These are phyloP conservation scores for Cephus pygmeus DNA, from an alignment of 2,888 invertebrate species.

Conservation along the genomic window DNA sequence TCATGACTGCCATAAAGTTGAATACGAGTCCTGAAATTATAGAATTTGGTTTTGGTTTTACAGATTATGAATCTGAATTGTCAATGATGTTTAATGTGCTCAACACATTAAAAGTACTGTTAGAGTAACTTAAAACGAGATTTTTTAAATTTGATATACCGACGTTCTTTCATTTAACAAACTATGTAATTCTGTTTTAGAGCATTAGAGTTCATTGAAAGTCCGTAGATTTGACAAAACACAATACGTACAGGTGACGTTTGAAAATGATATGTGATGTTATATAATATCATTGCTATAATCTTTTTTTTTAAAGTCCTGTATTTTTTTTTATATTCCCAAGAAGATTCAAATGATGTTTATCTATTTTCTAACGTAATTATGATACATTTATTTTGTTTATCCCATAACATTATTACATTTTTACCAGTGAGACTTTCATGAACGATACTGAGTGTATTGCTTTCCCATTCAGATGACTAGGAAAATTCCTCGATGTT, in stretches of 20 bases:
- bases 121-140: background rate
- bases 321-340: background rate
- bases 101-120: slow-evolving; percentile 21
- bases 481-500: background rate
- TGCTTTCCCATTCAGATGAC: background rate
- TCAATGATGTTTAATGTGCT: slow-evolving; percentile 27
- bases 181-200: background rate
- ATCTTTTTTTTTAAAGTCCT: background rate
- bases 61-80: slow-evolving; percentile 25
- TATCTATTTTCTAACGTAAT: background rate
- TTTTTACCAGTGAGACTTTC: background rate
- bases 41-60: slow-evolving; percentile 35
- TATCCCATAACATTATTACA: background rate
- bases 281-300: background rate
- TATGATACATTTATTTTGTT: background rate
- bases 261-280: background rate
- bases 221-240: background rate
- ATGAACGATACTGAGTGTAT: background rate
- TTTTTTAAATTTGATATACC: background rate
- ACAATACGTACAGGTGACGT: background rate
- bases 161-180: background rate
- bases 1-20: slow-evolving; percentile 31
- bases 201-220: too few relatives aligned
- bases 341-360: background rate
- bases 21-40: slow-evolving; percentile 42